Conservation (phyloP, 2,797 vertebrate species). For the Pseudopleuronectes americanus region DNA sequence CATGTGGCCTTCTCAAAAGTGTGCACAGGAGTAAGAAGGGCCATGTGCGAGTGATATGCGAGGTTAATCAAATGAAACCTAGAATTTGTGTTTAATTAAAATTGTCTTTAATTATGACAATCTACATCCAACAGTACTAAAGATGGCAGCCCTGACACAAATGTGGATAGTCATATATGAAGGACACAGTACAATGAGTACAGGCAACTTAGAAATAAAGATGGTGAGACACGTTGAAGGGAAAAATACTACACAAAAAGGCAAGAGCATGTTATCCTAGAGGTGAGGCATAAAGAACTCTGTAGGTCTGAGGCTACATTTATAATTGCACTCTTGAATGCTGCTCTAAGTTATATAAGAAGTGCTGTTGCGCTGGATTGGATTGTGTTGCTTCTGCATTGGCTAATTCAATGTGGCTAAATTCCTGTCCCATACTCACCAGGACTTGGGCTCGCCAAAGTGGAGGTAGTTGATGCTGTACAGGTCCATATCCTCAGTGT, state of each 20-base stretch:
- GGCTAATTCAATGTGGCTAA: background rate
- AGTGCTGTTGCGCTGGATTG: too few relatives aligned
- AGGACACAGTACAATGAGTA: background rate
- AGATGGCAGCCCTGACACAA: background rate
- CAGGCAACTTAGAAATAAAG: background rate
- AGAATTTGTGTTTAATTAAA: slow-evolving; percentile 8
- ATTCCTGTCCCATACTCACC: slow-evolving; percentile 83
- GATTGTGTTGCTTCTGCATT: background rate
- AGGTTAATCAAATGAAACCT: slow-evolving; percentile 23
- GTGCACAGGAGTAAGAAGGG: background rate
- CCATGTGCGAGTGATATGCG: slow-evolving; percentile 8
- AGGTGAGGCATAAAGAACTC: too few relatives aligned
- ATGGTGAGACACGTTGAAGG: background rate
- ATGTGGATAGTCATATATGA: background rate
- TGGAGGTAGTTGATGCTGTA: slow-evolving; percentile 99
- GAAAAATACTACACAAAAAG: background rate
- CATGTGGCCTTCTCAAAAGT: slow-evolving; percentile 6
- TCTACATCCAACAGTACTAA: background rate
- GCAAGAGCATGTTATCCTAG: too few relatives aligned
- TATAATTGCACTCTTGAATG: background rate
- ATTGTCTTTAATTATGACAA: slow-evolving; percentile 7
- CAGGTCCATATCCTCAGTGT: slow-evolving; percentile 99
- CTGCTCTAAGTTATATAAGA: background rate
- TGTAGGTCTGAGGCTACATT: too few relatives aligned
- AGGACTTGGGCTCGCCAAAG: slow-evolving; percentile 98